Base-by-base conservation (phyloP, 2,888 invertebrate species). In the Leptarthrus brevirostris region DNA sequence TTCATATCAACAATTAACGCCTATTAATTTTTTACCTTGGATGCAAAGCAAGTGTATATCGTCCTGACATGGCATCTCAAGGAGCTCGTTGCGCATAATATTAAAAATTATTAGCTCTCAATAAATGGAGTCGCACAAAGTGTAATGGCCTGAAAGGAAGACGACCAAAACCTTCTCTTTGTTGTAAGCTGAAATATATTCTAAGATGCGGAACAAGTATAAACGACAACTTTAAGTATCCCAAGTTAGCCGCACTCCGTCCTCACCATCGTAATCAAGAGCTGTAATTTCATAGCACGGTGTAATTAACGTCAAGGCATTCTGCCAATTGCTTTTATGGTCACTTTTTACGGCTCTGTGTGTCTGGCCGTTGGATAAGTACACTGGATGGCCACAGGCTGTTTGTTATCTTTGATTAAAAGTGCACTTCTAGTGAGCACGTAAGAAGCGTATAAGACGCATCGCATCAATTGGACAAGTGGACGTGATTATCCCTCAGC, bases 251-350 rank as follows among this genome's bases (percentile, higher is more conserved):
- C n/a, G n/a, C n/a, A 8, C 4, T 30, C 30, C 8, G 10, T 49
- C 47, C 47, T 18, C 24, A 14, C 16, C 24, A 44, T 44, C 64
- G 66, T 49, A 66, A 66, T 66, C 66, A 47, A 10, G 49, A 47
- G 3, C 26, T 47, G 66, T 49, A 66, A 66, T 66, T 66, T 47
- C 47, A 24, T 47, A 47, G 66, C 66, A 47, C 24, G 49, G 16
- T 26, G 66, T 66, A 66, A 66, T 66, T 66, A 66, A 66, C 66
- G 66, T 47, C 30, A 16, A 66, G 66, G 66, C 49, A 66, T 49
- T 66, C 47, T 66, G 66, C 66, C 66, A 66, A 66, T 66, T 66
- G 66, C 66, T 26, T 66, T 66, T 66, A 66, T 66, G 47, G 66
- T n/a, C 66, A 66, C 49, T 66, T 66, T 66, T 66, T 66, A 26